These are phyloP conservation scores for Leuciscus waleckii DNA, from an alignment of 2,797 vertebrate genomes.

Conservation along the genomic window DNA sequence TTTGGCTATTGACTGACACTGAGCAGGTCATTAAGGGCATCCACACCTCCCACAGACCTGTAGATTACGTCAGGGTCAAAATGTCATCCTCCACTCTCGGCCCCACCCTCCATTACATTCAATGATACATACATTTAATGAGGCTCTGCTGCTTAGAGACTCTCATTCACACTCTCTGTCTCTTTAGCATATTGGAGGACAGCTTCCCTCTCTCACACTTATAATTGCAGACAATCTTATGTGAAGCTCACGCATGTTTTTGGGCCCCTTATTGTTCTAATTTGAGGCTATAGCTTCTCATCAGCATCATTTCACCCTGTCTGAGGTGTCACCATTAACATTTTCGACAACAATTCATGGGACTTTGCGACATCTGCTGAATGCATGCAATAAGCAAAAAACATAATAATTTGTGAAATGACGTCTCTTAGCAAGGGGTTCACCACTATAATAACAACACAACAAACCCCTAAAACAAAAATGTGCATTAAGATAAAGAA, in stretches of 20 bases:
- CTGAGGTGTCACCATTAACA: neutral
- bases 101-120: constrained; percentile 63
- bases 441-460: neutral
- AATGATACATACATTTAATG: constrained; percentile 44
- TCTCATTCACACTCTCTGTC: constrained; percentile 36
- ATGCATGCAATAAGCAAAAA: neutral
- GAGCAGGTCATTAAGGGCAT: constrained; percentile 74
- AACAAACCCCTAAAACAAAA: neutral
- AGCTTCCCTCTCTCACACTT: constrained; percentile 1
- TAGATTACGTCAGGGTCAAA: constrained; percentile 76
- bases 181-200: neutral
- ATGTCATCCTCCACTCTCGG: constrained; percentile 66
- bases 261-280: neutral
- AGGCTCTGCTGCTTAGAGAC: constrained; percentile 53
- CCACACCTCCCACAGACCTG: constrained; percentile 67
- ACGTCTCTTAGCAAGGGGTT: neutral
- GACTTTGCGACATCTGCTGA: neutral
- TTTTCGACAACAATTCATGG: neutral
- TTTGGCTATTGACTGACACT: constrained; percentile 66
- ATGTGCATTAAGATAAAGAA: constrained; percentile 3
- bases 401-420: neutral
- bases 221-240: constrained; percentile 12
- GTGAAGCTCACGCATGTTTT: constrained; percentile 1
- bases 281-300: neutral
- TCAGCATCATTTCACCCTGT: neutral